Percentiles rank a stretch among this genome's conserved stretches.
Evolutionary conservation across 2,113 vertebrate genomes (phyloP).

Genomic region (Aegotheles bennettii): DNA sequence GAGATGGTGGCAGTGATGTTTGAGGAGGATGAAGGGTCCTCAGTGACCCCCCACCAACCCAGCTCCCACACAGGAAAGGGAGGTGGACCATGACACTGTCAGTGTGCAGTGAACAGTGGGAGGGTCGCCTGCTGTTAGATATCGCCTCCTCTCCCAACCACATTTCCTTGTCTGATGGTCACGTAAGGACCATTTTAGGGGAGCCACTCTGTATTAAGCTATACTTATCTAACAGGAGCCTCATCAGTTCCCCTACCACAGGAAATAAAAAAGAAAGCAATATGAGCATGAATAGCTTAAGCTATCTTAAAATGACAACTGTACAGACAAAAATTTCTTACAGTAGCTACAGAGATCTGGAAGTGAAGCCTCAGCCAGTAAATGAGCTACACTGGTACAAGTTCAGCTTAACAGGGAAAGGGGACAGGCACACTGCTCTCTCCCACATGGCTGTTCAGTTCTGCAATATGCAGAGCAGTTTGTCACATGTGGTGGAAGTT

Average conservation of each 20-base stretch:
- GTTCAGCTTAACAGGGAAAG: neutral
- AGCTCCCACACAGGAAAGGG: no score
- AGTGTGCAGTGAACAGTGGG: rapidly evolving
- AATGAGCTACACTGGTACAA: neutral
- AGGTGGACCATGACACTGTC: no score
- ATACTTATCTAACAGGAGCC: neutral
- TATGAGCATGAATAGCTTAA: neutral
- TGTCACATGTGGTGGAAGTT: neutral
- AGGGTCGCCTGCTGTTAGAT: no score
- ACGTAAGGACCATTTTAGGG: no score
- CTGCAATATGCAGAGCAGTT: neutral
- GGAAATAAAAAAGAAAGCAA: neutral
- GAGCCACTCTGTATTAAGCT: neutral
- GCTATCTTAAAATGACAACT: neutral
- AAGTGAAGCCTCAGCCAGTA: neutral
- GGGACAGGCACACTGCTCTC: neutral
- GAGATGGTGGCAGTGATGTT: no score
- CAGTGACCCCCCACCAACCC: no score
- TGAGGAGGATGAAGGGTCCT: no score
- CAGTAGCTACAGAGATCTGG: neutral
- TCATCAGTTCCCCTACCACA: neutral
- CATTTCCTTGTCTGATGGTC: no score
- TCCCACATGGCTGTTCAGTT: neutral
- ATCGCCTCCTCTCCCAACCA: no score
- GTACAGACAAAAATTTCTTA: neutral